A percentile compares a stretch with the other conserved stretches of the same genome.
Evolutionary conservation across 2,888 invertebrate genomes (phyloP).

Genomic region (Phania funesta): DNA sequence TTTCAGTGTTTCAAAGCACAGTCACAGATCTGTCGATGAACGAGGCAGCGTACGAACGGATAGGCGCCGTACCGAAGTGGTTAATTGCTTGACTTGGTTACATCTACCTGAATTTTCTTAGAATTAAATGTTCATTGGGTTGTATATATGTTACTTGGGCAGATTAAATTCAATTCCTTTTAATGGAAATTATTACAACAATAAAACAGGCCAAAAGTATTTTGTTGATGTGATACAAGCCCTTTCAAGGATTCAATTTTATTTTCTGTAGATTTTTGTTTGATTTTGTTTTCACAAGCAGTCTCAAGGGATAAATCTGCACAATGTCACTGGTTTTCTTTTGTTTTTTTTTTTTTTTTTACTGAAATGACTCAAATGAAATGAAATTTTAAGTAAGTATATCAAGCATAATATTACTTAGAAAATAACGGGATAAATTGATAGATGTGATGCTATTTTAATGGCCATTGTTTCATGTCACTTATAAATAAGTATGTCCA

Average conservation of each 20-base stretch:
- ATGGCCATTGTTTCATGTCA: conserved; percentile 36
- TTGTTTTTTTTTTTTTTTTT: conserved; percentile 22
- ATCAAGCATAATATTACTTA: conserved; percentile 49
- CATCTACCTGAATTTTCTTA: background rate
- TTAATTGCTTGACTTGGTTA: background rate
- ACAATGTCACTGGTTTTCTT: conserved; percentile 45
- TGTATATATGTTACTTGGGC: background rate
- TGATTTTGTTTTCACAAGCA: conserved; percentile 12
- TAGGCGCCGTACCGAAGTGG: no score
- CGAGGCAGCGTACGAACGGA: no score
- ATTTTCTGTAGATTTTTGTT: conserved; percentile 12
- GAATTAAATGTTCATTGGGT: conserved; percentile 18
- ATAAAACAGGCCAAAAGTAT: conserved; percentile 14
- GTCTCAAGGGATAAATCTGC: conserved; percentile 56
- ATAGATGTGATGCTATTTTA: conserved; percentile 53
- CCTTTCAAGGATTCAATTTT: conserved; percentile 24
- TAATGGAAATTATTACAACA: conserved; percentile 49
- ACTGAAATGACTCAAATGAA: conserved; percentile 7
- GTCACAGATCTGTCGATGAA: no score
- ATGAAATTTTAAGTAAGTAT: conserved; percentile 26
- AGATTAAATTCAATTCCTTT: conserved; percentile 50
- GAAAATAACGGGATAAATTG: conserved; percentile 45
- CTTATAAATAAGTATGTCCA: background rate
- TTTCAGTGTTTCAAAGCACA: no score
- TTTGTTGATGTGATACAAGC: conserved; percentile 26